Conservation (phyloP, 2,888 invertebrate genomes). For the Icerya purchasi region DNA sequence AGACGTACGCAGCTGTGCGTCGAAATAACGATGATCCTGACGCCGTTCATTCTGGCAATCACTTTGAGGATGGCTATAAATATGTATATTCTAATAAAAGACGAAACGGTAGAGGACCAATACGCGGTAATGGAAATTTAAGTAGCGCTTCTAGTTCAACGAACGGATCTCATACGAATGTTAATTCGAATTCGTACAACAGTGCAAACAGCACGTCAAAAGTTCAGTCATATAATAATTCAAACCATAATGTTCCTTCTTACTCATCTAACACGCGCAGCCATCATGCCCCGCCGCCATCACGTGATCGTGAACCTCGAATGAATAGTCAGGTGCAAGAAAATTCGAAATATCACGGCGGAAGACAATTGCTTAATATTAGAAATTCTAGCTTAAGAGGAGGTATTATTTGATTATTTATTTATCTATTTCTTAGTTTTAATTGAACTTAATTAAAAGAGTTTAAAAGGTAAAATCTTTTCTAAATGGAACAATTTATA, state of each 20-base stretch:
- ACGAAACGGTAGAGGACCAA: conserved; percentile 27
- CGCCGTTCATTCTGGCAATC: neutral
- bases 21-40: neutral
- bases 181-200: neutral
- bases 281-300: neutral
- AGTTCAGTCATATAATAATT: neutral
- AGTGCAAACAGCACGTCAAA: neutral
- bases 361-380: conserved; percentile 5
- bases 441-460: too few species aligned
- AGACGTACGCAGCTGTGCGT: conserved; percentile 25
- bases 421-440: too few species aligned
- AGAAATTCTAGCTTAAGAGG: conserved; percentile 10
- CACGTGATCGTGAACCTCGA: conserved; percentile 11
- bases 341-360: conserved; percentile 5
- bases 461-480: too few species aligned
- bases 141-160: neutral
- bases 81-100: conserved; percentile 61
- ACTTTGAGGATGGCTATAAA: conserved; percentile 18
- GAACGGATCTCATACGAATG: neutral
- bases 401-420: conserved; percentile 8
- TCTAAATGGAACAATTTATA: too few species aligned
- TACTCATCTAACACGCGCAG: neutral
- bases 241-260: neutral
- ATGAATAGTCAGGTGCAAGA: conserved; percentile 12
- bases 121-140: neutral